Percentiles rank a stretch among this genome's conserved stretches.
phyloP scores from a whole-genome alignment of 2,113 vertebrate genomes.

The zebrafish (Danio rerio) region GRCz12tu NC_133195.1:26502001-26502500 shows the following conservation, averaged over 20 bases:
- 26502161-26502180: constrained; percentile 81
- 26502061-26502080: neutral
- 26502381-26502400: constrained; percentile 82
- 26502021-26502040: neutral
- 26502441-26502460: neutral
- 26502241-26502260: constrained; percentile 86
- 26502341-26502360: constrained; percentile 96
- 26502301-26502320: constrained; percentile 95
- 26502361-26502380: constrained; percentile 85
- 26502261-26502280: constrained; percentile 80
- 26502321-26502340: constrained; percentile 88
- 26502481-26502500: neutral
- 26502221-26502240: constrained; percentile 95
- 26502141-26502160: constrained; percentile 77
- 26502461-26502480: neutral
- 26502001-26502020: neutral
- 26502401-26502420: neutral
- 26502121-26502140: constrained; percentile 70
- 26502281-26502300: constrained; percentile 88
- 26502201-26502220: constrained; percentile 90
- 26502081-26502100: constrained; percentile 84
- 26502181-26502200: constrained; percentile 88
- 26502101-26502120: constrained; percentile 91
- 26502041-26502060: neutral
- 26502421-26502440: neutral